Evolutionary conservation across 2,797 vertebrate genomes (phyloP).

Genomic region (Argyrosomus regius): DNA sequence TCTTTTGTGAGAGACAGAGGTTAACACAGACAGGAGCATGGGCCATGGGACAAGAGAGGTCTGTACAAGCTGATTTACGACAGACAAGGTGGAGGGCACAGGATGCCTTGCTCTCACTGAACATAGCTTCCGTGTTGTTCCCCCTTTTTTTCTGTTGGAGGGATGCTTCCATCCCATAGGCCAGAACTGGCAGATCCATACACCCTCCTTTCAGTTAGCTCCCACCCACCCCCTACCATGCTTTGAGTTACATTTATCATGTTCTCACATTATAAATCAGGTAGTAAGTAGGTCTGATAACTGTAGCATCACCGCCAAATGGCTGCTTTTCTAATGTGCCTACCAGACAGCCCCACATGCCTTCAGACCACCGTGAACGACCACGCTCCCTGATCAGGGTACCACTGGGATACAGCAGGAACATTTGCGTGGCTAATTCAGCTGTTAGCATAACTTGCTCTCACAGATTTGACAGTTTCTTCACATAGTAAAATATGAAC

Average conservation of each 20-base stretch:
- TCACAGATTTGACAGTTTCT: slow-evolving; percentile 58
- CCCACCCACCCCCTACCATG: slow-evolving; percentile 58
- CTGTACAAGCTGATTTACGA: slow-evolving; percentile 79
- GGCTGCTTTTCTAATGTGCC: slow-evolving; percentile 66
- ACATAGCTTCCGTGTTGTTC: slow-evolving; percentile 62
- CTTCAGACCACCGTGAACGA: slow-evolving; percentile 74
- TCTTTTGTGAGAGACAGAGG: slow-evolving; percentile 40
- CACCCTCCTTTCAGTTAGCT: slow-evolving; percentile 11
- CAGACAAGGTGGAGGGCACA: slow-evolving; percentile 69
- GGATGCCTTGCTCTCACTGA: slow-evolving; percentile 74
- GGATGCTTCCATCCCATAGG: slow-evolving; percentile 67
- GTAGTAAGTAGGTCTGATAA: slow-evolving; percentile 85
- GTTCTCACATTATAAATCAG: slow-evolving; percentile 87
- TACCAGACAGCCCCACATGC: slow-evolving; percentile 74
- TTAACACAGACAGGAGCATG: slow-evolving; percentile 56
- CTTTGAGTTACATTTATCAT: slow-evolving; percentile 85
- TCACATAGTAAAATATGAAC: slow-evolving; percentile 55
- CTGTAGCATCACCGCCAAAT: slow-evolving; percentile 80
- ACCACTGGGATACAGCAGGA: slow-evolving; percentile 51
- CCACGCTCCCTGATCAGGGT: slow-evolving; percentile 37
- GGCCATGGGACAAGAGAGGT: slow-evolving; percentile 52
- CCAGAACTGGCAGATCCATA: slow-evolving; percentile 71
- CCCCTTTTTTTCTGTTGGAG: slow-evolving; percentile 69
- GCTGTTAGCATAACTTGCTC: slow-evolving; percentile 62
- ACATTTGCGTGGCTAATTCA: slow-evolving; percentile 61